Conservation (phyloP, 1,140 invertebrate genomes). For the Eueides isabella region DNA sequence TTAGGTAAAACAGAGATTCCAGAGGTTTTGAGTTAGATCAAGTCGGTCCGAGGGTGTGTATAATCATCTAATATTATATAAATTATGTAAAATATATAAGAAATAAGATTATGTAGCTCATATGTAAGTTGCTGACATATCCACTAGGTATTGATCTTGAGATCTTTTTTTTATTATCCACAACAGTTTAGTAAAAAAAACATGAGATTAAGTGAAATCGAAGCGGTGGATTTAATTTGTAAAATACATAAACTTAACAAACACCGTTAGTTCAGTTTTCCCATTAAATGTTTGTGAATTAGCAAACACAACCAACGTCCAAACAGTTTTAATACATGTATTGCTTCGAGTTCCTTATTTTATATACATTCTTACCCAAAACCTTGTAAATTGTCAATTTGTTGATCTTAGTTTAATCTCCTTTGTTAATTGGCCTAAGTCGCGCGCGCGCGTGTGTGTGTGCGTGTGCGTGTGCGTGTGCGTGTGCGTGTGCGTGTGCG, state of each 20-base stretch:
- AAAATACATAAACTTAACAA: not conserved
- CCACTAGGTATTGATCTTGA: too few species aligned
- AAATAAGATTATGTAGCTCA: not conserved
- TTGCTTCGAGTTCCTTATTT: not conserved
- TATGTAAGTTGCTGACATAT: not conserved
- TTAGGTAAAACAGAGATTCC: too few species aligned
- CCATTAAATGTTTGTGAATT: not conserved
- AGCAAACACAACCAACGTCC: not conserved
- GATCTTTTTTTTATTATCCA: too few species aligned
- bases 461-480: not conserved
- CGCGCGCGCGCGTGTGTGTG: not conserved
- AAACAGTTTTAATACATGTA: not conserved
- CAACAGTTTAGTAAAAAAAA: too few species aligned
- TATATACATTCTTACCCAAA: not conserved
- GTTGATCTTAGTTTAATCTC: constrained; percentile 21
- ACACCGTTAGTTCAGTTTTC: not conserved
- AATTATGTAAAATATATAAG: not conserved
- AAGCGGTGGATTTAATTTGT: not conserved
- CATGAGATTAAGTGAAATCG: too few species aligned
- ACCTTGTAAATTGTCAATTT: constrained; percentile 17
- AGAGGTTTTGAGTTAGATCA: too few species aligned
- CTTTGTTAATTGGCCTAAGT: constrained; percentile 14
- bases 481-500: not conserved
- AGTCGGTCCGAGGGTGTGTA: too few species aligned
- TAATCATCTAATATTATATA: too few species aligned